Percentiles rank a stretch among this genome's conserved stretches.
Evolutionary conservation across 2,113 vertebrate genomes (phyloP).

Genomic region (Carollia perspicillata): DNA sequence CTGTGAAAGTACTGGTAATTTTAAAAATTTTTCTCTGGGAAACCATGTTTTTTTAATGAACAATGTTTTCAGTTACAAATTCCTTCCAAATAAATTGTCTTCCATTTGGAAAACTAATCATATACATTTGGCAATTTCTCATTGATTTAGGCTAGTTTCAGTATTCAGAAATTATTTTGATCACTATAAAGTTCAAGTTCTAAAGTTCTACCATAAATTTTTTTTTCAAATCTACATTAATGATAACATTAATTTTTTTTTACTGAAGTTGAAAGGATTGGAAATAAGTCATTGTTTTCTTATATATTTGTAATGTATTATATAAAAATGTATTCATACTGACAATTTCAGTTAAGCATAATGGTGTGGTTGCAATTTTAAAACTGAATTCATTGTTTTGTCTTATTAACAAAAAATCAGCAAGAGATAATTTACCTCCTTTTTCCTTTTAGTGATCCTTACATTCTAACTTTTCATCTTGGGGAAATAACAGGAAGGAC

Average conservation of each 20-base stretch:
- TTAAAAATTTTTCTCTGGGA: slow-evolving; percentile 56
- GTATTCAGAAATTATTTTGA: slow-evolving; percentile 37
- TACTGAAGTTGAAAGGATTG: slow-evolving; percentile 35
- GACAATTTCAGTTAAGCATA: slow-evolving; percentile 44
- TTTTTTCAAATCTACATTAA: slow-evolving; percentile 49
- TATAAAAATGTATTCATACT: slow-evolving; percentile 54
- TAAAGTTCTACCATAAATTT: slow-evolving; percentile 48
- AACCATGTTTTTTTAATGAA: slow-evolving; percentile 45
- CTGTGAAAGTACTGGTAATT: slow-evolving; percentile 36
- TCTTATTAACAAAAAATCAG: not conserved
- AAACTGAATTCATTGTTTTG: slow-evolving; percentile 53
- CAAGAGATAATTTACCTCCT: slow-evolving; percentile 30
- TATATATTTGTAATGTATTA: slow-evolving; percentile 41
- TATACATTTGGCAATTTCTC: not conserved
- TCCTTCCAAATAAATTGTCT: slow-evolving; percentile 51
- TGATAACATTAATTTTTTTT: not conserved
- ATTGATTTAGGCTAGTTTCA: not conserved
- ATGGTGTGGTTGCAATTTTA: slow-evolving; percentile 58
- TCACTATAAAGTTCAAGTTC: slow-evolving; percentile 44
- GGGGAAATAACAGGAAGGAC: slow-evolving; percentile 26
- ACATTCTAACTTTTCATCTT: slow-evolving; percentile 34
- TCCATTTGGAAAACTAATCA: slow-evolving; percentile 40
- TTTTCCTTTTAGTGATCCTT: slow-evolving; percentile 36
- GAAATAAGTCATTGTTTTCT: slow-evolving; percentile 40
- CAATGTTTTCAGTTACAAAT: slow-evolving; percentile 52